These are phyloP conservation scores for Spicauda simplicius DNA, from an alignment of 2,888 invertebrate species.

Conservation along the genomic window DNA sequence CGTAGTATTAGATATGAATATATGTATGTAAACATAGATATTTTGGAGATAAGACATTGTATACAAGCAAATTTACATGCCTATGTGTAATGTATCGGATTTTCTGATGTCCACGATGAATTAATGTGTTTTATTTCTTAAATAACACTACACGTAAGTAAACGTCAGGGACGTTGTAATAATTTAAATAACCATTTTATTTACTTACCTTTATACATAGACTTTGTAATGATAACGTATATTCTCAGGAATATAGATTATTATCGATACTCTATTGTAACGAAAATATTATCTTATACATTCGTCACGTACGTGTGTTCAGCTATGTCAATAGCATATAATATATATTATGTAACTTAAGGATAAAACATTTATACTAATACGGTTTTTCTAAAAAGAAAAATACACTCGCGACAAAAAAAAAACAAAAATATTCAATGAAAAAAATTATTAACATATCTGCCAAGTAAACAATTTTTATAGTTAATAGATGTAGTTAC, in stretches of 20 bases:
- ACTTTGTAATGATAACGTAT: too few species aligned
- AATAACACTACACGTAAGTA: too few species aligned
- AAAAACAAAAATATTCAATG: slow-evolving; percentile 34
- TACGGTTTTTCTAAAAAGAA: slow-evolving; percentile 35
- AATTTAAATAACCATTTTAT: too few species aligned
- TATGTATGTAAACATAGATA: slow-evolving; percentile 7
- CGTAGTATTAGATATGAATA: slow-evolving; percentile 6
- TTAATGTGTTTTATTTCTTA: too few species aligned
- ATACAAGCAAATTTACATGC: slow-evolving; percentile 1
- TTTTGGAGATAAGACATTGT: slow-evolving; percentile 11
- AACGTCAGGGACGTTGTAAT: too few species aligned
- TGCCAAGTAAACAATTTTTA: slow-evolving; percentile 60
- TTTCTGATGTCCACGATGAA: too few species aligned
- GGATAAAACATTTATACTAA: slow-evolving; percentile 35
- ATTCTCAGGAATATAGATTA: too few species aligned
- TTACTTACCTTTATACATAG: too few species aligned
- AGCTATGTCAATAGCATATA: slow-evolving; percentile 42
- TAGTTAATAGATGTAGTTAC: slow-evolving; percentile 64
- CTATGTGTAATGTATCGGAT: too few species aligned
- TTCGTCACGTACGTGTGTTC: slow-evolving; percentile 41
- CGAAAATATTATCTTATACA: neutral
- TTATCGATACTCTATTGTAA: too few species aligned
- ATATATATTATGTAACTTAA: slow-evolving; percentile 22
- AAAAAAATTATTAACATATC: slow-evolving; percentile 57
- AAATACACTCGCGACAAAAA: slow-evolving; percentile 32